These are phyloP conservation scores for Cryptoblepharus egeriae DNA, from an alignment of 2,797 vertebrate genomes.

Conservation along the genomic window DNA sequence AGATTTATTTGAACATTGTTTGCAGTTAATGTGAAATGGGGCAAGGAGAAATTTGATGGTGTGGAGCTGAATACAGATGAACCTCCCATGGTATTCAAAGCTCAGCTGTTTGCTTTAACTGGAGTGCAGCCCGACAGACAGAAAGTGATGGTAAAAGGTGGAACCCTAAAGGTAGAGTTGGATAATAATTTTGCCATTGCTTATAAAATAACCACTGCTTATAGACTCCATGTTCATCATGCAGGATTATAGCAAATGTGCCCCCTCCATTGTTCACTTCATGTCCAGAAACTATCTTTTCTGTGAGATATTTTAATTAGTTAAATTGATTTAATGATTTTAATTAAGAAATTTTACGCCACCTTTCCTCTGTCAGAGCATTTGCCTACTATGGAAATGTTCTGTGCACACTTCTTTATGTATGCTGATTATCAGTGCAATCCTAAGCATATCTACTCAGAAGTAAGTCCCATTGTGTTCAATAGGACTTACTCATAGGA, in stretches of 20 bases:
- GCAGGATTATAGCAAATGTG: background rate
- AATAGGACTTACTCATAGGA: no score
- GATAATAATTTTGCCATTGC: rapidly evolving
- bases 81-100: conserved; percentile 98
- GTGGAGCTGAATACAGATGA: conserved; percentile 98
- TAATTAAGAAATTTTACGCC: no score
- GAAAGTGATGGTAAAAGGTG: conserved; percentile 99
- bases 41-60: conserved; percentile 98
- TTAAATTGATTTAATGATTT: no score
- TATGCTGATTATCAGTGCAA: background rate
- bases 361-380: no score
- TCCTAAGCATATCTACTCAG: no score
- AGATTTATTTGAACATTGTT: no score
- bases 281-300: no score
- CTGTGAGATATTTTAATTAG: no score
- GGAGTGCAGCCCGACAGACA: conserved; percentile 98
- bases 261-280: background rate
- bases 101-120: conserved; percentile 95
- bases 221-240: no score
- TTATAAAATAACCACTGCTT: no score
- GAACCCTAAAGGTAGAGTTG: conserved; percentile 91
- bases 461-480: no score
- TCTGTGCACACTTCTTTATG: background rate
- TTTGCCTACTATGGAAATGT: no score
- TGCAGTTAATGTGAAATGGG: conserved; percentile 98